A percentile compares a stretch with the other conserved stretches of the same genome.
phyloP scores from a whole-genome alignment of 2,797 vertebrate species.

The Scarus forsteni region DNA sequence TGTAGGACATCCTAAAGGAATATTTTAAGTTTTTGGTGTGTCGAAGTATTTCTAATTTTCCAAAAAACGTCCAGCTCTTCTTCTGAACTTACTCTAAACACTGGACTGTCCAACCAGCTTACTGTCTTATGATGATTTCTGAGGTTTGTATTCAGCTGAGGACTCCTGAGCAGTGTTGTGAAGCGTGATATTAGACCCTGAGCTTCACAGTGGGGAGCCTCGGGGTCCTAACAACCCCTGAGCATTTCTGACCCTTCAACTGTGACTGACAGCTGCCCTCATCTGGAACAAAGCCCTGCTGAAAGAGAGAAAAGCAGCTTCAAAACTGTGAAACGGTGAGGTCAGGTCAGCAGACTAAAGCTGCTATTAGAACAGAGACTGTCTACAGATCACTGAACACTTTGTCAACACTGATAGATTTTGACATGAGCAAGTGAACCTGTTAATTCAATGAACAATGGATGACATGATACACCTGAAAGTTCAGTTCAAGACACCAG shows the following conservation, averaged over 20 bases:
- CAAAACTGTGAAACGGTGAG: constrained; percentile 4
- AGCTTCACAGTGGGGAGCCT: constrained; percentile 39
- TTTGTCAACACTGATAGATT: constrained; percentile 4
- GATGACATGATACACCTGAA: background rate
- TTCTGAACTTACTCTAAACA: background rate
- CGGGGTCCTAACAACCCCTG: constrained; percentile 29
- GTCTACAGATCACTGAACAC: constrained; percentile 5
- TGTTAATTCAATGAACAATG: background rate
- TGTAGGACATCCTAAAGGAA: too few relatives aligned
- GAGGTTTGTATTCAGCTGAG: constrained; percentile 20
- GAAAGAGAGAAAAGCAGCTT: constrained; percentile 2
- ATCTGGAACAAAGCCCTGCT: constrained; percentile 27
- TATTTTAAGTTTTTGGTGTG: too few relatives aligned
- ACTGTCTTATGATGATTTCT: background rate
- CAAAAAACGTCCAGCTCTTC: too few relatives aligned
- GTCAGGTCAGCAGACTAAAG: constrained; percentile 2
- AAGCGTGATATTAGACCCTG: constrained; percentile 56
- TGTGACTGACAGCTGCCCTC: constrained; percentile 49
- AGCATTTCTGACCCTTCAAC: constrained; percentile 23
- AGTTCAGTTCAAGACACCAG: background rate
- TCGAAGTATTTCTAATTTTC: too few relatives aligned
- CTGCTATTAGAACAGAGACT: background rate
- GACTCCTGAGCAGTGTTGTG: constrained; percentile 25
- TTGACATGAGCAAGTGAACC: constrained; percentile 5
- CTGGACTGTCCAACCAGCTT: background rate